Percentiles rank a stretch among this genome's conserved stretches.
Conservation (phyloP, 64 coral and sea anemone species). For the Stichodactyla mertensii region DNA sequence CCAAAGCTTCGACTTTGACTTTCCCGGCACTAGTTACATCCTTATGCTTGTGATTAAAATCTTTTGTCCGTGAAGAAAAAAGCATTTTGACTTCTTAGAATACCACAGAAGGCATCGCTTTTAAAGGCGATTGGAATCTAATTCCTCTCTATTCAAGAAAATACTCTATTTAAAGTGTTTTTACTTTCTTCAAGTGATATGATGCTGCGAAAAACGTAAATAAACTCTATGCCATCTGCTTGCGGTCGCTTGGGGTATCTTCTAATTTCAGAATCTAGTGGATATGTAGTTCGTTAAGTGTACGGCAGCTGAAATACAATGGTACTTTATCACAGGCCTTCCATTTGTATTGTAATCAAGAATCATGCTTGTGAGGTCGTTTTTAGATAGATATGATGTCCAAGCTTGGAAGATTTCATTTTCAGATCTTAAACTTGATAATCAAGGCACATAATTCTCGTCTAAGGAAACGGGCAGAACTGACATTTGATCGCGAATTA, state of each 20-base stretch:
- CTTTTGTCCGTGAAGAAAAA: slow-evolving; percentile 15
- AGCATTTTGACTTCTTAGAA: slow-evolving; percentile 12
- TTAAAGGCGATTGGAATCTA: slow-evolving; percentile 13
- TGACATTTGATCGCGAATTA: neutral
- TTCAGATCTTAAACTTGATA: neutral
- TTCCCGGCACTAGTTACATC: slow-evolving; percentile 2
- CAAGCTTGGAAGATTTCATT: neutral
- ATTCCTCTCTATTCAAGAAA: slow-evolving; percentile 9
- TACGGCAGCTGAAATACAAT: neutral
- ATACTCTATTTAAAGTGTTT: neutral
- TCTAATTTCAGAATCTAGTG: slow-evolving; percentile 20
- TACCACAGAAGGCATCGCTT: slow-evolving; percentile 3
- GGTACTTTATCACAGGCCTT: neutral
- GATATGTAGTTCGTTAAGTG: slow-evolving; percentile 12
- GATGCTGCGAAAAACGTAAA: slow-evolving; percentile 11
- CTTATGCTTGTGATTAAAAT: neutral
- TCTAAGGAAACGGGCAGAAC: neutral
- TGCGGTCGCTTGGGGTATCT: slow-evolving; percentile 1
- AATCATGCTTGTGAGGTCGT: neutral
- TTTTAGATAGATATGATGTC: slow-evolving; percentile 15
- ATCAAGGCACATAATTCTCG: neutral
- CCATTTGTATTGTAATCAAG: neutral
- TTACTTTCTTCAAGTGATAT: slow-evolving; percentile 11
- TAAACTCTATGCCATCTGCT: slow-evolving; percentile 11
- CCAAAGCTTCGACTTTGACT: neutral